phyloP scores from a whole-genome alignment of 1,140 invertebrate genomes.

The Apocrypta bakeri region DNA sequence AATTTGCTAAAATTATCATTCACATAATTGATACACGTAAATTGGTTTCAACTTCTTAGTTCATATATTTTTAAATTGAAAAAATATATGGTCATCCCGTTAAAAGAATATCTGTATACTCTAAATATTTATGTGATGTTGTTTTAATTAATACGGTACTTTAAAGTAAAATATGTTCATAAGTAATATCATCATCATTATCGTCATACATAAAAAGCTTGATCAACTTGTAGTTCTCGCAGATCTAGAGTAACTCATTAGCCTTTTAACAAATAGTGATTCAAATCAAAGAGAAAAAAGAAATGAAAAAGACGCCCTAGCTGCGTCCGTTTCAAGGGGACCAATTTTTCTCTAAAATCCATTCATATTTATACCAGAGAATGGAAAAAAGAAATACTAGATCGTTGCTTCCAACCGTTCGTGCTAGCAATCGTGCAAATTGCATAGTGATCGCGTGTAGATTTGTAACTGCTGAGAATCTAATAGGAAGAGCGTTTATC shows the following conservation, averaged over 20 bases:
- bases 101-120: not conserved
- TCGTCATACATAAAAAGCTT: not conserved
- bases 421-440: not conserved
- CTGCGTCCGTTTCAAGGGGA: not conserved
- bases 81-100: not conserved
- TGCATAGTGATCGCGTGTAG: not conserved
- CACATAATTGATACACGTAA: not conserved
- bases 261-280: slow-evolving; percentile 34
- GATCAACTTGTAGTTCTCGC: not conserved
- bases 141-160: not conserved
- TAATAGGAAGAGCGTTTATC: slow-evolving; percentile 73
- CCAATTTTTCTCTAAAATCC: not conserved
- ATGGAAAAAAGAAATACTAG: not conserved
- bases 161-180: not conserved
- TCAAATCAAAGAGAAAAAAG: not conserved
- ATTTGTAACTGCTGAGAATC: slow-evolving; percentile 9
- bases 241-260: not conserved
- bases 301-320: not conserved
- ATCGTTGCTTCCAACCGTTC: not conserved
- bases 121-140: not conserved
- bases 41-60: not conserved
- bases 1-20: not conserved
- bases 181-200: not conserved
- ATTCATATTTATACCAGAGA: not conserved
- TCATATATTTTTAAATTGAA: not conserved